These are phyloP conservation scores for Hemiprocne comata DNA, from an alignment of 2,113 vertebrate genomes.

Conservation along the genomic window DNA sequence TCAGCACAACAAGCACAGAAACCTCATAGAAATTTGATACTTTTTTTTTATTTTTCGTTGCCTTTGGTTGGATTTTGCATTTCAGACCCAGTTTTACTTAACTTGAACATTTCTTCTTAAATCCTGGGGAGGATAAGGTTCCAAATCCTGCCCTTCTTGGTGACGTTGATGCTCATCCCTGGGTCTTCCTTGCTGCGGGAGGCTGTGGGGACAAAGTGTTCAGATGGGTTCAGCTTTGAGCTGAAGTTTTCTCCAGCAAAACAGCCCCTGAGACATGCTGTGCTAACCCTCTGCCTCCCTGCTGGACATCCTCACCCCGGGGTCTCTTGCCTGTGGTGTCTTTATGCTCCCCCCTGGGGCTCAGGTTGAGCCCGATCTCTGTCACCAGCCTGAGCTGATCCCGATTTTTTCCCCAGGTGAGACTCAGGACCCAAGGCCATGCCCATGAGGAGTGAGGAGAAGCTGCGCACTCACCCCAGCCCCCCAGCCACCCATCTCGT, in stretches of 20 bases:
- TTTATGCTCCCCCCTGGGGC: background rate
- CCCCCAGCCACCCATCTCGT: accelerated
- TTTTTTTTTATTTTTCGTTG: too few relatives aligned
- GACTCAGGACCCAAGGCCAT: background rate
- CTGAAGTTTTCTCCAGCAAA: background rate
- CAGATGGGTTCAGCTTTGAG: accelerated
- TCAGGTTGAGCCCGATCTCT: too few relatives aligned
- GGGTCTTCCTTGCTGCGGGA: background rate
- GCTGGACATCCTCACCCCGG: accelerated
- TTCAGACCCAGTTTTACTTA: background rate
- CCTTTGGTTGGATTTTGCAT: background rate
- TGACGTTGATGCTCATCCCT: background rate
- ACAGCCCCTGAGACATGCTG: background rate
- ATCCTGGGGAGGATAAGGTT: background rate
- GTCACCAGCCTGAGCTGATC: background rate
- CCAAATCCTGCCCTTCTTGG: accelerated
- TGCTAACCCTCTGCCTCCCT: background rate
- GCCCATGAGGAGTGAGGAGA: background rate
- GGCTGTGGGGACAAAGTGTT: background rate
- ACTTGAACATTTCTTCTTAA: background rate
- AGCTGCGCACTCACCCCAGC: accelerated
- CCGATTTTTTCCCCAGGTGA: background rate
- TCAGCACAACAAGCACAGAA: background rate
- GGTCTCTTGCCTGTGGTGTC: accelerated
- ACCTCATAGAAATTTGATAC: background rate